Conservation (phyloP, 2,113 vertebrate genomes). For the Coryphaenoides rupestris region DNA sequence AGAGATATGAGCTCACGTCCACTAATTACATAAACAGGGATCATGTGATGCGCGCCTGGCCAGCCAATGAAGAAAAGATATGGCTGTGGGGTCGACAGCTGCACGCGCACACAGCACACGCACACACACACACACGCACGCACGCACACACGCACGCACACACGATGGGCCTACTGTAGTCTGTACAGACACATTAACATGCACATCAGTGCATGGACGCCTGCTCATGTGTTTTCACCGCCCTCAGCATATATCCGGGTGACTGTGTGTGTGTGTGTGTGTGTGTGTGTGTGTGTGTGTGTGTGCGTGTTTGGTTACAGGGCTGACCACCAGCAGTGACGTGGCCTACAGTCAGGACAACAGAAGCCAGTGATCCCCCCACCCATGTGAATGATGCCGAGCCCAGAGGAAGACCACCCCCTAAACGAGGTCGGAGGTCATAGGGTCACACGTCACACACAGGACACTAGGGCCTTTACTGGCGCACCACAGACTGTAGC, state of each 20-base stretch:
- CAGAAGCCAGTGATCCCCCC: conserved; percentile 33
- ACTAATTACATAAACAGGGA: background rate
- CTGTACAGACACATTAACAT: background rate
- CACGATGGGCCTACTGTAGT: background rate
- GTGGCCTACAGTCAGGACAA: conserved; percentile 41
- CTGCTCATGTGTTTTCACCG: too few relatives aligned
- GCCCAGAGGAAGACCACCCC: conserved; percentile 36
- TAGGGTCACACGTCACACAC: conserved; percentile 4
- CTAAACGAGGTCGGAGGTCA: conserved; percentile 21
- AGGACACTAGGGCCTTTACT: background rate
- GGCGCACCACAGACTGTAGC: too few relatives aligned
- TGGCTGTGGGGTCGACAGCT: background rate
- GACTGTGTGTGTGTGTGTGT: conserved; percentile 1
- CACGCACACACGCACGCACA: conserved; percentile 18
- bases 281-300: background rate
- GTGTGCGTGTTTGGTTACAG: too few relatives aligned
- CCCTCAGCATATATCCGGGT: conserved; percentile 16
- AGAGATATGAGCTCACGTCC: conserved; percentile 2
- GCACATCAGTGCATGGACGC: too few relatives aligned
- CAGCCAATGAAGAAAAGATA: conserved; percentile 6
- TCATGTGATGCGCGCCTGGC: conserved; percentile 7
- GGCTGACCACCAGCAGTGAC: conserved; percentile 37
- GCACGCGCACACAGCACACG: background rate
- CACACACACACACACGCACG: background rate
- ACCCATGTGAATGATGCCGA: conserved; percentile 1